These are phyloP conservation scores for Zaprionus camerounensis DNA, from an alignment of 1,140 invertebrate genomes.

Conservation along the genomic window DNA sequence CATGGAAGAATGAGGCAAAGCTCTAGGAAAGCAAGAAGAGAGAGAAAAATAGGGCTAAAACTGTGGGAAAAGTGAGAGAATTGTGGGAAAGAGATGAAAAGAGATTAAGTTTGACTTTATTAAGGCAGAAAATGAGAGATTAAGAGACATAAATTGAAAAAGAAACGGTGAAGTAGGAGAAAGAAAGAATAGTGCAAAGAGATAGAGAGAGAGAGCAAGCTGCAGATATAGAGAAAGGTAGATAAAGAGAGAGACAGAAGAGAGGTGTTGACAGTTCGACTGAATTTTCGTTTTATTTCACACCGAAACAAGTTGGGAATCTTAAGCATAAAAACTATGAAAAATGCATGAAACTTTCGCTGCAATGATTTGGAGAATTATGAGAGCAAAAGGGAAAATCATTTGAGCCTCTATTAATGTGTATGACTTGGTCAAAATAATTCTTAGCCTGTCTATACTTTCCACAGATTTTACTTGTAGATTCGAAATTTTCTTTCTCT, in stretches of 20 bases:
- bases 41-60: neutral
- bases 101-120: too few relatives aligned
- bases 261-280: neutral
- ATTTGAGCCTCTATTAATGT: neutral
- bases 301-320: neutral
- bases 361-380: neutral
- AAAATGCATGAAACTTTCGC: neutral
- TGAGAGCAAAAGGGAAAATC: neutral
- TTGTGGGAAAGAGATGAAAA: neutral
- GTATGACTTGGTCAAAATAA: constrained; percentile 2
- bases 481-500: neutral
- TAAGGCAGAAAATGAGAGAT: too few relatives aligned
- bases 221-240: too few relatives aligned
- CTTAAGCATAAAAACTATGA: neutral
- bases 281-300: neutral
- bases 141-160: too few relatives aligned
- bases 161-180: too few relatives aligned
- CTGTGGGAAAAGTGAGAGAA: neutral
- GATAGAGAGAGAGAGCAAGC: too few relatives aligned
- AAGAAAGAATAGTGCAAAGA: too few relatives aligned
- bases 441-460: neutral
- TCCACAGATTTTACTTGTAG: neutral
- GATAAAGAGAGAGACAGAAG: too few relatives aligned
- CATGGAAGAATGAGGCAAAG: neutral
- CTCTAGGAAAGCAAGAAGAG: neutral